phyloP scores from a whole-genome alignment of 1,140 invertebrate species.

The Dreissena polymorpha region DNA sequence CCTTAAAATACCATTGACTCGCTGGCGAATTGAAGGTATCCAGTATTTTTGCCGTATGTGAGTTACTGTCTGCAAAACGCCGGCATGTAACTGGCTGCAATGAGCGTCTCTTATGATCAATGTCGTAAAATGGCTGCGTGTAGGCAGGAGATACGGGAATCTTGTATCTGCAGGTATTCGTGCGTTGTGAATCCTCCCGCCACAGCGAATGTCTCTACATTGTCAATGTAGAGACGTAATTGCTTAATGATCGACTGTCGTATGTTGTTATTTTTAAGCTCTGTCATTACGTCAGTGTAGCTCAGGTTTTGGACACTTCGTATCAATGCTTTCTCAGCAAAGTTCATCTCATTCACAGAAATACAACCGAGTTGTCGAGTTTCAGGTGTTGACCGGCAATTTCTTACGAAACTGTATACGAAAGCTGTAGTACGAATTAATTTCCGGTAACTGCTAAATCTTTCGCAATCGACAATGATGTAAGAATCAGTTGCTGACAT shows the following conservation, averaged over 20 bases:
- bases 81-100: background rate
- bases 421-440: background rate
- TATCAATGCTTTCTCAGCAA: background rate
- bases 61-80: background rate
- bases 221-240: background rate
- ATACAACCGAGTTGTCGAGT: background rate
- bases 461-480: too few species aligned
- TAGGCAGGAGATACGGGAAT: background rate
- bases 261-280: background rate
- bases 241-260: background rate
- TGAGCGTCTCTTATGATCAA: slow-evolving; percentile 1
- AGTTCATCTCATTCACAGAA: too few species aligned
- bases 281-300: background rate
- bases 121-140: background rate
- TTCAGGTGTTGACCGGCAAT: background rate
- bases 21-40: slow-evolving; percentile 5
- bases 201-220: background rate
- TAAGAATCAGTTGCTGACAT: too few species aligned
- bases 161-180: background rate
- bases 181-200: slow-evolving; percentile 4
- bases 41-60: background rate
- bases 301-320: too few species aligned
- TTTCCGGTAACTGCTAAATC: background rate
- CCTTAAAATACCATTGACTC: background rate
- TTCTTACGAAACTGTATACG: background rate